A percentile compares a stretch with the other conserved stretches of the same genome.
Evolutionary conservation across 2,113 vertebrate genomes (phyloP).

Genomic region (Proteles cristata): DNA sequence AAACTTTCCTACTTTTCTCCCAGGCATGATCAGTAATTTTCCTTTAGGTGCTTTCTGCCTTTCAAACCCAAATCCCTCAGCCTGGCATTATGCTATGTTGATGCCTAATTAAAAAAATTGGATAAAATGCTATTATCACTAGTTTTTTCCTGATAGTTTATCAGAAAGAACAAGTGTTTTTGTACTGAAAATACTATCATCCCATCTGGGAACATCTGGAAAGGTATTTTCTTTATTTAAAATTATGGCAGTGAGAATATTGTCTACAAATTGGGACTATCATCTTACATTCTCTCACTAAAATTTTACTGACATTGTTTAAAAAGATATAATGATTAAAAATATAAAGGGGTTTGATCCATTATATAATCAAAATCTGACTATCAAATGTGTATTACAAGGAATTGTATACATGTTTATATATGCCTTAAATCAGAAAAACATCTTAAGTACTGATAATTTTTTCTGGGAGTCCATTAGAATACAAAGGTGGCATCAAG

Average conservation of each 20-base stretch:
- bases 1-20: conserved; percentile 33
- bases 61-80: conserved; percentile 44
- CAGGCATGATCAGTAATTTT: conserved; percentile 41
- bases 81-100: neutral
- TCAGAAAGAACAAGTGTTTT: neutral
- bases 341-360: neutral
- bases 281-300: neutral
- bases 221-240: neutral
- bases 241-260: neutral
- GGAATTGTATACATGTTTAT: neutral
- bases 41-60: neutral
- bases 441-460: neutral
- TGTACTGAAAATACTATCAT: neutral
- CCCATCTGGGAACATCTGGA: neutral
- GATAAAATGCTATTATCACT: neutral
- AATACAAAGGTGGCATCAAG: neutral
- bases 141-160: neutral
- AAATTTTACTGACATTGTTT: neutral
- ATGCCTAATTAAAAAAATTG: neutral
- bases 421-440: neutral
- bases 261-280: neutral
- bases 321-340: neutral
- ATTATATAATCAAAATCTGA: neutral
- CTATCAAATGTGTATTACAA: neutral
- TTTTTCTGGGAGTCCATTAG: neutral